A percentile compares a stretch with the other conserved stretches of the same genome.
Conservation (phyloP, 2,113 vertebrate genomes). For the Rallus limicola region DNA sequence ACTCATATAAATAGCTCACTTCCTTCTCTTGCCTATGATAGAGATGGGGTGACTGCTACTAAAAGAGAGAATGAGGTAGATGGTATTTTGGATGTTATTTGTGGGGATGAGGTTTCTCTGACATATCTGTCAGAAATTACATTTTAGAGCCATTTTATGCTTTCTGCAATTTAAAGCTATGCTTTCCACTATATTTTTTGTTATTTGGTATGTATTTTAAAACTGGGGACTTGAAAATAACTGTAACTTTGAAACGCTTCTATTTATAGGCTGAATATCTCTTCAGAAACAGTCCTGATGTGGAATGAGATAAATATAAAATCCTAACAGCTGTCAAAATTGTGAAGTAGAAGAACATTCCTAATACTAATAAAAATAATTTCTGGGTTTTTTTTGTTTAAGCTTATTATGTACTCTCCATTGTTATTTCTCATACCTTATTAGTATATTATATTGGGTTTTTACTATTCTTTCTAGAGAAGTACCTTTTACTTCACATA, state of each 20-base stretch:
- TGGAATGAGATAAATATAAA: conserved; percentile 23
- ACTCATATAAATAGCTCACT: background rate
- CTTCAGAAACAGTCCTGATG: conserved; percentile 80
- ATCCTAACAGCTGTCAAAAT: background rate
- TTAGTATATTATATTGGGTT: background rate
- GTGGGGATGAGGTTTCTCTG: background rate
- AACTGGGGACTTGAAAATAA: background rate
- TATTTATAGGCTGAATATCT: conserved; percentile 82
- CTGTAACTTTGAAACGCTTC: conserved; percentile 1
- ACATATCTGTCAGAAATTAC: background rate
- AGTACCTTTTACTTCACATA: background rate
- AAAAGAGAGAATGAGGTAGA: background rate
- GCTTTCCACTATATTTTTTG: background rate
- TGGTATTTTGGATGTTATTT: background rate
- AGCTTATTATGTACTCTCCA: background rate
- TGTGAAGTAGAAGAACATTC: background rate
- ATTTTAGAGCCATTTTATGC: background rate
- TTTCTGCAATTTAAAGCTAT: background rate
- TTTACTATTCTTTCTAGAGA: background rate
- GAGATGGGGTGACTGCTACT: background rate
- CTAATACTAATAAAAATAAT: background rate
- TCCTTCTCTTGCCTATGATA: background rate
- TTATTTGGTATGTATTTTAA: background rate
- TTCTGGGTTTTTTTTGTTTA: background rate
- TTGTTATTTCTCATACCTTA: background rate